Percentiles rank a stretch among this genome's conserved stretches.
These are phyloP conservation scores for Nasonia longicornis DNA, from an alignment of 1,140 invertebrate species.

Conservation along the genomic window DNA sequence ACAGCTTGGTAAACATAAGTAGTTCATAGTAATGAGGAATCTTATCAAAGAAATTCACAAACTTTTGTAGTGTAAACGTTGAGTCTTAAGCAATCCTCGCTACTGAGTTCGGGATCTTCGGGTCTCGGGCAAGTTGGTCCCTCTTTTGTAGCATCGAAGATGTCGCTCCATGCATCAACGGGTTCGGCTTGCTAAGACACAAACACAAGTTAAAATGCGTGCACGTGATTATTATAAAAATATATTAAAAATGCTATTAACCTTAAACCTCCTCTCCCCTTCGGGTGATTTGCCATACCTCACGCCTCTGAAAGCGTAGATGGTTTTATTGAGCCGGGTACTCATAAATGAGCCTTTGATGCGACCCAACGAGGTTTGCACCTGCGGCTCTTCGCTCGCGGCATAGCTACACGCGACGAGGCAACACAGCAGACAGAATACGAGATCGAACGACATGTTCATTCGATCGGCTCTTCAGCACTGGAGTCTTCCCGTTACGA, in stretches of 20 bases:
- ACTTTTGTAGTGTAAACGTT: conserved; percentile 75
- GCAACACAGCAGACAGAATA: neutral
- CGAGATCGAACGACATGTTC: neutral
- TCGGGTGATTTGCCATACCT: conserved; percentile 22
- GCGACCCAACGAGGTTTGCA: neutral
- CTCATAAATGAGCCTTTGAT: conserved; percentile 13
- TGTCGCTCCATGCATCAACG: conserved; percentile 69
- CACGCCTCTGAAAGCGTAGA: conserved; percentile 12
- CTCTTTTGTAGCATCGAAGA: conserved; percentile 61
- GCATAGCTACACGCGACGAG: neutral
- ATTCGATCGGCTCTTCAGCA: neutral
- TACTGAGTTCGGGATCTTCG: neutral
- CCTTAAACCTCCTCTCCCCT: conserved; percentile 31
- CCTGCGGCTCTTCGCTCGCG: neutral
- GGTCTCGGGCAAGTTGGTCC: conserved; percentile 60
- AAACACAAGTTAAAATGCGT: neutral
- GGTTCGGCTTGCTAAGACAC: conserved; percentile 47
- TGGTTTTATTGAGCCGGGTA: conserved; percentile 1
- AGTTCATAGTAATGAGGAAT: neutral
- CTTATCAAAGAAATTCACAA: neutral
- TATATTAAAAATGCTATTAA: neutral
- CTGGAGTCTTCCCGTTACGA: neutral
- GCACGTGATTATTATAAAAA: no score
- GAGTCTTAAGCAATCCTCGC: conserved; percentile 78
- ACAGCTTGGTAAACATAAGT: neutral